A percentile compares a stretch with the other conserved stretches of the same genome.
Conservation (phyloP, 2,797 vertebrate species). For the Epinephelus malabaricus region DNA sequence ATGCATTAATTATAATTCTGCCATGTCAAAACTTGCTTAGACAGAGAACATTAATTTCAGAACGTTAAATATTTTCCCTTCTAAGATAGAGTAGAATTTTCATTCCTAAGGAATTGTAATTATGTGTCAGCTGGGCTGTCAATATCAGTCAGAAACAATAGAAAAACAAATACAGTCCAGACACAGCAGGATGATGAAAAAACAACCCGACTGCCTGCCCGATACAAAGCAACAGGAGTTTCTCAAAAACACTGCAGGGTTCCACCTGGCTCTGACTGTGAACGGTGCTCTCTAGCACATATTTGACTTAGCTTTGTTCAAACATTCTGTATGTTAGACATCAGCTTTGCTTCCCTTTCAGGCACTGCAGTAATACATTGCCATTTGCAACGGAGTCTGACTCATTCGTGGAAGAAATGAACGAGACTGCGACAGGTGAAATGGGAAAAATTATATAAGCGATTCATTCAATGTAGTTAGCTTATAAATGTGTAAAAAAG, state of each 20-base stretch:
- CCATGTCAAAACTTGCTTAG: background rate
- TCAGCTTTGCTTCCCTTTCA: constrained; percentile 34
- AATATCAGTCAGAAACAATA: constrained; percentile 31
- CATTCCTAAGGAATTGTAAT: constrained; percentile 14
- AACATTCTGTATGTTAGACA: constrained; percentile 40
- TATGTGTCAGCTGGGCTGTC: constrained; percentile 10
- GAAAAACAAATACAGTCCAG: constrained; percentile 41
- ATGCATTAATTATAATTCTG: background rate
- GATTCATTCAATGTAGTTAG: background rate
- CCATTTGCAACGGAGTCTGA: constrained; percentile 10
- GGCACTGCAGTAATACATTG: constrained; percentile 8
- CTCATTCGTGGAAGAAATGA: constrained; percentile 19
- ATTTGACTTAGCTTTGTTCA: constrained; percentile 60
- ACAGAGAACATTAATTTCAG: background rate
- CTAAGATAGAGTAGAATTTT: background rate
- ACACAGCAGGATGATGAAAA: constrained; percentile 30
- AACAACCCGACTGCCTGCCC: background rate
- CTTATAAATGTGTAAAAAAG: background rate
- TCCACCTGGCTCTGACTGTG: constrained; percentile 48
- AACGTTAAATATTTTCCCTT: background rate
- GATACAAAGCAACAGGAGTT: constrained; percentile 34
- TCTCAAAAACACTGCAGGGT: constrained; percentile 41
- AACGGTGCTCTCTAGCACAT: constrained; percentile 27
- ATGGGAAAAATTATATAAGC: background rate
- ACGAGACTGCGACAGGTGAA: constrained; percentile 22